A percentile compares a stretch with the other conserved stretches of the same genome.
These are phyloP conservation scores for Drosophila hamatofila DNA, from an alignment of 2,888 invertebrate species.

Conservation along the genomic window DNA sequence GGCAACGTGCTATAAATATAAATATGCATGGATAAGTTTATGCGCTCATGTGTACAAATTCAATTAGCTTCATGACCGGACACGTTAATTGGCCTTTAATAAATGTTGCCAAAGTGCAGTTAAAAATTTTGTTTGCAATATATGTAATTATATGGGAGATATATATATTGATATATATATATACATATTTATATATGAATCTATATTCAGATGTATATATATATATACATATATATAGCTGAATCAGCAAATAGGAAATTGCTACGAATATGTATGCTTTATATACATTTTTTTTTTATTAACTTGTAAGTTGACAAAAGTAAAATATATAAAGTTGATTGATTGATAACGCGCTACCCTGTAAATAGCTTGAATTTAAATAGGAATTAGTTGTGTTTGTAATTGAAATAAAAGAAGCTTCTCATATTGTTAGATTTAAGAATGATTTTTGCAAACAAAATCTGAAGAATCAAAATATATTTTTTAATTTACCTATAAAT, in stretches of 20 bases:
- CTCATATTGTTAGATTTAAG: too few relatives aligned
- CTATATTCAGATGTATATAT: background rate
- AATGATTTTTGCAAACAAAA: too few relatives aligned
- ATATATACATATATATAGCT: slow-evolving; percentile 4
- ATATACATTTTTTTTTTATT: slow-evolving; percentile 14
- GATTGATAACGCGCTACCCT: slow-evolving; percentile 2
- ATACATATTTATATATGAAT: background rate
- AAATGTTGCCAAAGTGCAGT: slow-evolving; percentile 9
- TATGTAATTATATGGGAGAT: slow-evolving; percentile 1
- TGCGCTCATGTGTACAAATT: slow-evolving; percentile 61
- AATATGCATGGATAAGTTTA: slow-evolving; percentile 39
- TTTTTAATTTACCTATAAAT: too few relatives aligned
- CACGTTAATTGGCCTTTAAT: slow-evolving; percentile 70
- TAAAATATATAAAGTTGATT: background rate
- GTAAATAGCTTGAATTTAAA: background rate
- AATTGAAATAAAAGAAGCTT: too few relatives aligned
- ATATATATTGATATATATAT: background rate
- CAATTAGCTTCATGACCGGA: slow-evolving; percentile 61
- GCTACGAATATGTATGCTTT: slow-evolving; percentile 8
- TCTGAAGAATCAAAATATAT: too few relatives aligned
- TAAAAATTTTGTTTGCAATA: slow-evolving; percentile 10
- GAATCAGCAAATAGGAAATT: slow-evolving; percentile 22
- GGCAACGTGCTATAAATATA: slow-evolving; percentile 29
- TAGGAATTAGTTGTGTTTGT: background rate
- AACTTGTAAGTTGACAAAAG: slow-evolving; percentile 14